These are phyloP conservation scores for Bembecia ichneumoniformis DNA, from an alignment of 2,888 invertebrate species.

Conservation along the genomic window DNA sequence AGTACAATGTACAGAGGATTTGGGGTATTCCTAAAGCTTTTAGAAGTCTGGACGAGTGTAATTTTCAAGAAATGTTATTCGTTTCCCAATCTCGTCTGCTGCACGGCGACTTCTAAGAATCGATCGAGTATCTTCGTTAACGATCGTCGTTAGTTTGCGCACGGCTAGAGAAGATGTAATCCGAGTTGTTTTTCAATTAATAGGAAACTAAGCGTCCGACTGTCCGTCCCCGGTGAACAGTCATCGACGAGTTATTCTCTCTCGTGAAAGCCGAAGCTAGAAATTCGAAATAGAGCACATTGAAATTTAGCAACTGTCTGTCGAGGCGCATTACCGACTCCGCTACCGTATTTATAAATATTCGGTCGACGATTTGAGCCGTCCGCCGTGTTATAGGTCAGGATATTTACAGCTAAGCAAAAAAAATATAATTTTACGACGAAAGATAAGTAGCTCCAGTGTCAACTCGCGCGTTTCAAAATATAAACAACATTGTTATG, in stretches of 20 bases:
- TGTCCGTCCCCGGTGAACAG: slow-evolving; percentile 17
- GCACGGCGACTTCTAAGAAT: not conserved
- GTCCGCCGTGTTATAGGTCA: slow-evolving; percentile 45
- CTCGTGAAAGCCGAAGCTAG: slow-evolving; percentile 46
- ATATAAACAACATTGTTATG: too few relatives aligned
- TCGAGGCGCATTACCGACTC: slow-evolving; percentile 53
- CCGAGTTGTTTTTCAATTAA: slow-evolving; percentile 1
- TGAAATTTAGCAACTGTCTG: slow-evolving; percentile 71
- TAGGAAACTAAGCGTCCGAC: slow-evolving; percentile 11
- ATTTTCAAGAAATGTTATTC: not conserved
- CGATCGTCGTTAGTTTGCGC: not conserved
- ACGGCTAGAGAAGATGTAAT: not conserved
- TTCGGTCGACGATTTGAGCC: slow-evolving; percentile 49
- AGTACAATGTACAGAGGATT: slow-evolving; percentile 48
- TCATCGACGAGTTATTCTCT: slow-evolving; percentile 31
- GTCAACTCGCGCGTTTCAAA: not conserved
- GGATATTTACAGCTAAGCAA: slow-evolving; percentile 9
- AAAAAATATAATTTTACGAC: slow-evolving; percentile 5
- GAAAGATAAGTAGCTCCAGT: not conserved
- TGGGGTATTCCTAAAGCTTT: slow-evolving; percentile 41
- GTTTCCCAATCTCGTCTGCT: not conserved
- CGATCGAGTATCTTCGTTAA: not conserved
- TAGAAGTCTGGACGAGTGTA: not conserved
- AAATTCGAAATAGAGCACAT: slow-evolving; percentile 60
- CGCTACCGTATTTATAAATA: slow-evolving; percentile 64